Base-by-base conservation (phyloP, 2,888 invertebrate species). In the Polydrusus pterygomalis region DNA sequence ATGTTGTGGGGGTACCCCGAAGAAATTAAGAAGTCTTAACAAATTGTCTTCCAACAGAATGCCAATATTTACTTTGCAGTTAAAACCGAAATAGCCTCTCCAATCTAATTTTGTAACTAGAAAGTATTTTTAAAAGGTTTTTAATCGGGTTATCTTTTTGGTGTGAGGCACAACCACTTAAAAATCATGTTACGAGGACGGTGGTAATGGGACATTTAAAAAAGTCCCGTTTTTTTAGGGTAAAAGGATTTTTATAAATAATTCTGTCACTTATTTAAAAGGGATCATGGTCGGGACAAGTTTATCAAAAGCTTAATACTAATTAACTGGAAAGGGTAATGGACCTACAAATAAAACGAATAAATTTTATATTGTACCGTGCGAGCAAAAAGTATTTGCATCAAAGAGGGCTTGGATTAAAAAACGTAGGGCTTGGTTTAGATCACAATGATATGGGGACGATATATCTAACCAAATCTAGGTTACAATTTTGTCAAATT, bases 71-170 rank as follows among this genome's bases (percentile, higher is more conserved):
- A 3, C 25, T 5, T 43, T 43, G 43, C 1, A 43, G 5, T 43
- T 6, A 13, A 9, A 43, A 13, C 2, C n/a, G n/a, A 6, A 43
- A 43, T n/a, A 43, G 7, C 10, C 43, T 10, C 43, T 13, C 11
- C n/a, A 43, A 43, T 43, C 43, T 51, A 51, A 51, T 51, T 51
- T 51, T 20, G 17, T 51, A 17, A 9, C 51, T 20, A 20, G 6
- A 51, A 51, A 11, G 51, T 10, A 13, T 51, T 18, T 51, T 51
- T 51, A 20, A 51, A 51, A 51, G 51, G 51, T 20, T 51, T 49
- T 20, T 51, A 51, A 51, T 51, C 51, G 11, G 6, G 51, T 49
- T 49, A 17, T 17, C 9, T 18, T 8, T 6, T 7, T 18, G 49
- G 49, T 51, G 51, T 20, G 11, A 18, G 18, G 20, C 11, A 10